phyloP scores from a whole-genome alignment of 2,113 vertebrate species.

The Capreolus pygargus region DNA sequence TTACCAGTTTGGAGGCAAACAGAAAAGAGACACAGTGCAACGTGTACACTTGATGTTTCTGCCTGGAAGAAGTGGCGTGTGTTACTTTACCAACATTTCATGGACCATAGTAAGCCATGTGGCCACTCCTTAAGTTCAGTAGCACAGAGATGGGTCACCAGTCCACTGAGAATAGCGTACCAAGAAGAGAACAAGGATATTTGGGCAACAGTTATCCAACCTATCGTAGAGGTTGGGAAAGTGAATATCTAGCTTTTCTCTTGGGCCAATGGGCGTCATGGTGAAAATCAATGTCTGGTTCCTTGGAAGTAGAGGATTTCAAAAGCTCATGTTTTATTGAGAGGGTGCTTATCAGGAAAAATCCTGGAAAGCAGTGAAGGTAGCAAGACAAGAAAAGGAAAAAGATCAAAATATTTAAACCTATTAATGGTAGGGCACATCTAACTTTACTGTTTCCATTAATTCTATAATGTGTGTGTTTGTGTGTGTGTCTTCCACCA shows the following conservation, averaged over 20 bases:
- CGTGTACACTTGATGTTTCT: background rate
- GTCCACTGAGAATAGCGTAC: background rate
- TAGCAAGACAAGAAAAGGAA: background rate
- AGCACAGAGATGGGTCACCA: background rate
- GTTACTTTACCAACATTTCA: background rate
- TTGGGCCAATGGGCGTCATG: background rate
- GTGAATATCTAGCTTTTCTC: background rate
- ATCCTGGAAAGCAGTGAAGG: background rate
- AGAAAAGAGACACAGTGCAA: background rate
- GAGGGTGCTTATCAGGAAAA: background rate
- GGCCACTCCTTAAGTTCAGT: background rate
- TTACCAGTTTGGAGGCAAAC: background rate
- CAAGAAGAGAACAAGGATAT: background rate
- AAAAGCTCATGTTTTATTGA: background rate
- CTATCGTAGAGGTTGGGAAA: background rate
- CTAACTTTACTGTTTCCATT: slow-evolving; percentile 8
- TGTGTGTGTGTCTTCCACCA: background rate
- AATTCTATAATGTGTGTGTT: background rate
- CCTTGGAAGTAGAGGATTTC: background rate
- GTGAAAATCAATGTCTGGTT: background rate
- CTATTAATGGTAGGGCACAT: background rate
- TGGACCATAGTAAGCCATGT: background rate
- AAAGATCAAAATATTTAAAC: background rate
- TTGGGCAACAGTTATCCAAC: background rate
- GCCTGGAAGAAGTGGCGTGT: background rate